These are phyloP conservation scores for Drosophila melanosoma DNA, from an alignment of 2,888 invertebrate species.

Conservation along the genomic window DNA sequence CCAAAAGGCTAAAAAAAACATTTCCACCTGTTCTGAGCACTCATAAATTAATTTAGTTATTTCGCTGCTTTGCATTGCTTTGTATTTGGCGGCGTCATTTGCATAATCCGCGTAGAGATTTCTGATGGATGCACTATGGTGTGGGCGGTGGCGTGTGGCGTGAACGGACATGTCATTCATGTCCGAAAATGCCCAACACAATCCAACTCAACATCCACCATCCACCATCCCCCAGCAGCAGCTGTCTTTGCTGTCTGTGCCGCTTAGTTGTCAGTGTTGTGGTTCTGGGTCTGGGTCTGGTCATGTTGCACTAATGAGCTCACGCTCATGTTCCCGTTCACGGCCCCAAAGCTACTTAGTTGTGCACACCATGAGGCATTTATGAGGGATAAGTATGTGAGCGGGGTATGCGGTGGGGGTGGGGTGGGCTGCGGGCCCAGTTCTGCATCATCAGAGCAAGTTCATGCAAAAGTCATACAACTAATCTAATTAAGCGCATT, in stretches of 20 bases:
- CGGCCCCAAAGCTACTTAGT: constrained; percentile 1
- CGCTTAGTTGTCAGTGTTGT: constrained; percentile 18
- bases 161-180: constrained; percentile 9
- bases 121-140: neutral
- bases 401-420: neutral
- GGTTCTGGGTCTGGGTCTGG: constrained; percentile 53
- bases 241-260: constrained; percentile 32
- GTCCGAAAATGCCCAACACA: constrained; percentile 20
- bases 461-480: constrained; percentile 65
- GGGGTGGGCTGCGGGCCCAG: constrained; percentile 17
- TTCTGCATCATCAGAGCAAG: constrained; percentile 63
- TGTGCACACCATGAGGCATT: neutral
- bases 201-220: neutral
- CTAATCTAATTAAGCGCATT: constrained; percentile 78
- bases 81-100: constrained; percentile 35
- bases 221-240: constrained; percentile 7
- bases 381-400: neutral
- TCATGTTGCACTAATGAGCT: constrained; percentile 65
- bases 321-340: constrained; percentile 40
- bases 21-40: constrained; percentile 19
- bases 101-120: constrained; percentile 32
- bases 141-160: neutral
- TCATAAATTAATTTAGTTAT: neutral
- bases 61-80: constrained; percentile 8
- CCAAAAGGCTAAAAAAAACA: constrained; percentile 9